phyloP scores from a whole-genome alignment of 2,113 vertebrate species.

The Menura novaehollandiae region DNA sequence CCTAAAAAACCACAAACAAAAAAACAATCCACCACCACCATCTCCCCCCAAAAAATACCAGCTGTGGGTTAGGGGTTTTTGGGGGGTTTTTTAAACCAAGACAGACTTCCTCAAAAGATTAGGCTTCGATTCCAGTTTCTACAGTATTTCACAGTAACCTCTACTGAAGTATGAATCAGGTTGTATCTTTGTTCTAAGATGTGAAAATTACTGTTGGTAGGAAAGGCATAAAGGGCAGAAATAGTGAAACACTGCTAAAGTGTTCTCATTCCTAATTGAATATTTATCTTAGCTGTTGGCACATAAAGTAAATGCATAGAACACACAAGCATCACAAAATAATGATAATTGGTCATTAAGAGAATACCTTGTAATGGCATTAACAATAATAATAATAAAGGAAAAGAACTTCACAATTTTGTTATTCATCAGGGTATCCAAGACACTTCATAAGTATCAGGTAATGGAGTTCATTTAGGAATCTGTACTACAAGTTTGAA shows the following conservation, averaged over 20 bases:
- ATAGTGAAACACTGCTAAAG: background rate
- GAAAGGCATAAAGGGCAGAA: background rate
- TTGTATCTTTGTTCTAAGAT: background rate
- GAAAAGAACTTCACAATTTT: background rate
- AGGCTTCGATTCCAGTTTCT: background rate
- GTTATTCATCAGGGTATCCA: background rate
- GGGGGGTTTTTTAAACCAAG: background rate
- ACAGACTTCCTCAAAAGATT: background rate
- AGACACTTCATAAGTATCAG: background rate
- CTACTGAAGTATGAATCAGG: background rate
- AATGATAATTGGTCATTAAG: background rate
- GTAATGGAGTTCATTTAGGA: background rate
- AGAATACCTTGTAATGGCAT: background rate
- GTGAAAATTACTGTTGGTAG: background rate
- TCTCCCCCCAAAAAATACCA: rapidly evolving
- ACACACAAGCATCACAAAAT: background rate
- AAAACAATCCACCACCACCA: background rate
- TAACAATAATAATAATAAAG: background rate
- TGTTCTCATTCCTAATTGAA: background rate
- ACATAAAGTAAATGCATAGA: background rate
- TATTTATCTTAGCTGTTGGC: background rate
- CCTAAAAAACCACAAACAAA: rapidly evolving
- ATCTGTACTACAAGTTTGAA: background rate
- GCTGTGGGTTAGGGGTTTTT: background rate
- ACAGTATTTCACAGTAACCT: background rate